Percentiles rank a stretch among this genome's conserved stretches.
These are phyloP conservation scores for Morpho achilles DNA, from an alignment of 2,888 invertebrate species.

Conservation along the genomic window DNA sequence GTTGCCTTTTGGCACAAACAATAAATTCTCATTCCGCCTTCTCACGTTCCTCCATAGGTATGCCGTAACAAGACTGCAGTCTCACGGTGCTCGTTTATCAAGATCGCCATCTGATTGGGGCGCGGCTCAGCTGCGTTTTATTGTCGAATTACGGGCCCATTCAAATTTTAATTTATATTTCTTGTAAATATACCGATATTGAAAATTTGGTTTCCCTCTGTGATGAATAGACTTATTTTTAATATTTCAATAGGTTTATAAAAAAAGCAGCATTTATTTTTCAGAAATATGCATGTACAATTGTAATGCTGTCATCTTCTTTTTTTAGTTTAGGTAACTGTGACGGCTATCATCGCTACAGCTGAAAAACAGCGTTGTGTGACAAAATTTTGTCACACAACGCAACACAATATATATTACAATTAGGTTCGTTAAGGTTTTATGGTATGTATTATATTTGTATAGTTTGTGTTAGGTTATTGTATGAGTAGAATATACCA, in stretches of 20 bases:
- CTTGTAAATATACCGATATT: slow-evolving; percentile 47
- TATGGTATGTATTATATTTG: no score
- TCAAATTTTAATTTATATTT: slow-evolving; percentile 64
- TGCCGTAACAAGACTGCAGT: slow-evolving; percentile 60
- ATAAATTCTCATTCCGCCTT: slow-evolving; percentile 24
- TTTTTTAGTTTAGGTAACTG: no score
- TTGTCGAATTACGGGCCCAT: slow-evolving; percentile 70
- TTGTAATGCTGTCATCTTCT: no score
- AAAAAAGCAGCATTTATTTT: neutral
- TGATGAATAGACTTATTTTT: slow-evolving; percentile 2
- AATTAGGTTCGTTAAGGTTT: no score
- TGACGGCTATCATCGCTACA: no score
- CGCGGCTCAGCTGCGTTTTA: slow-evolving; percentile 76
- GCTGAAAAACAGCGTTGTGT: no score
- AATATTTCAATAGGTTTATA: neutral
- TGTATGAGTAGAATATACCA: no score
- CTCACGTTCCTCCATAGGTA: slow-evolving; percentile 23
- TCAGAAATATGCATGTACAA: no score
- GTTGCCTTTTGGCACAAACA: slow-evolving; percentile 3
- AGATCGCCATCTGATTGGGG: slow-evolving; percentile 73
- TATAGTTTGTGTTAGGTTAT: no score
- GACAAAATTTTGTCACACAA: no score
- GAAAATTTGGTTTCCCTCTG: slow-evolving; percentile 31
- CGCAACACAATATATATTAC: no score
- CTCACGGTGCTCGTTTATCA: slow-evolving; percentile 77